phyloP scores from a whole-genome alignment of 37 sponge, comb jelly and placozoan genomes.

The Cladorhizidae sp. region DNA sequence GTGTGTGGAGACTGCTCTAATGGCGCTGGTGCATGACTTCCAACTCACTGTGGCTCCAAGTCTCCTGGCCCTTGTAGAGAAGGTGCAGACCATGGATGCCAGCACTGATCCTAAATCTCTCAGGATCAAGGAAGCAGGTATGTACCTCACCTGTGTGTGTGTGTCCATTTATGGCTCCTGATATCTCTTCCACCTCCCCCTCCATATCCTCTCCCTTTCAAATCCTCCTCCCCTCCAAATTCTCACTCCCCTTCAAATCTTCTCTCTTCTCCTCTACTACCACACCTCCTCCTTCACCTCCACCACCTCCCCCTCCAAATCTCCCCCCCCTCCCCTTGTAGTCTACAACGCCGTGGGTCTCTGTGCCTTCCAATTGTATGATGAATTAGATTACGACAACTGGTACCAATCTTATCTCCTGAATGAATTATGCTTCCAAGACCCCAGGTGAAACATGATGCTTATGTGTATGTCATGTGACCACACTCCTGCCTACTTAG shows the following conservation, averaged over 20 bases:
- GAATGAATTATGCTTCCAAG: conserved; percentile 55
- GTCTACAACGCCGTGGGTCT: conserved; percentile 80
- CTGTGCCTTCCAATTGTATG: conserved; percentile 79
- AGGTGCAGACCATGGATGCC: conserved; percentile 47
- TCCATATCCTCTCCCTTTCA: not conserved
- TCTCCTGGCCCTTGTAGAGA: conserved; percentile 49
- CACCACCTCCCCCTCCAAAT: not conserved
- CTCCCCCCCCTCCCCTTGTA: conserved; percentile 7
- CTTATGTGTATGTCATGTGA: not conserved
- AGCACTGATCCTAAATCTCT: conserved; percentile 25
- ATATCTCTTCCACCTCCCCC: not conserved
- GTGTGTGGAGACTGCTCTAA: conserved; percentile 71
- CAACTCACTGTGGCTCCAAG: conserved; percentile 50
- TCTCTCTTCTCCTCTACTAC: conserved; percentile 10
- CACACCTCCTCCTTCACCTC: not conserved
- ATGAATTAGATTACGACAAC: conserved; percentile 72
- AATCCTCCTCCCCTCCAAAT: not conserved
- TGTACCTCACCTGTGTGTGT: conserved; percentile 1
- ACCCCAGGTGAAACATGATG: conserved; percentile 51
- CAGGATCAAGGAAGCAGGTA: conserved; percentile 69
- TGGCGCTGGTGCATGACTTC: conserved; percentile 57
- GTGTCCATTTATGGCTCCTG: not conserved
- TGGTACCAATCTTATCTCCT: conserved; percentile 77
- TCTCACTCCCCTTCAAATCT: too few species aligned
- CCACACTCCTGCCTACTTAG: conserved; percentile 14